These are phyloP conservation scores for Elmis aenea DNA, from an alignment of 2,888 invertebrate genomes.

Conservation along the genomic window DNA sequence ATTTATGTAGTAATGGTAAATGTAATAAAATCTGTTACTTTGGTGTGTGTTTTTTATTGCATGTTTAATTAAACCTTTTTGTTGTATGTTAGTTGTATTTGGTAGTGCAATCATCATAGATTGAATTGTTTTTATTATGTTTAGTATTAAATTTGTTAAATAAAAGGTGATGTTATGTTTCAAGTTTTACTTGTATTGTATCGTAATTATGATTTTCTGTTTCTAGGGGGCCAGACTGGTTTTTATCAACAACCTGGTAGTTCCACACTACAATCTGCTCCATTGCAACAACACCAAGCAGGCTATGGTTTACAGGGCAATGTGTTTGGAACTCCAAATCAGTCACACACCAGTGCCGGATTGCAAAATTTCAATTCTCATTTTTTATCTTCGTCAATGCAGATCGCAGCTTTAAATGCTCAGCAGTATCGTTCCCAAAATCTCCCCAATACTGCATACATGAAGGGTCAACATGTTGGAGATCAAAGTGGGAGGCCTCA, in stretches of 20 bases:
- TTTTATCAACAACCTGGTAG: constrained; percentile 50
- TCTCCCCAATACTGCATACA: constrained; percentile 48
- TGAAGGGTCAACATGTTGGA: constrained; percentile 40
- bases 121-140: too few relatives aligned
- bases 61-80: too few relatives aligned
- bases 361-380: constrained; percentile 53
- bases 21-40: too few relatives aligned
- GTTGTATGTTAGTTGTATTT: too few relatives aligned
- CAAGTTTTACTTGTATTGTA: background rate
- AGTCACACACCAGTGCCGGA: constrained; percentile 47
- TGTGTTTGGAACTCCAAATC: constrained; percentile 47
- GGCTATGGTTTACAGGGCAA: constrained; percentile 50
- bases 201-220: constrained; percentile 2
- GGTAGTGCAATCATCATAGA: too few relatives aligned
- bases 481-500: constrained; percentile 43
- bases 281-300: constrained; percentile 43
- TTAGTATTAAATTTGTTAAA: background rate
- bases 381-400: constrained; percentile 58
- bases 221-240: constrained; percentile 48
- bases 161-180: background rate
- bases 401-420: constrained; percentile 58
- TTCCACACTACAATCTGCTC: constrained; percentile 45
- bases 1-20: too few relatives aligned
- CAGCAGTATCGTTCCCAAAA: constrained; percentile 60
- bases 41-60: too few relatives aligned